These are phyloP conservation scores for Tokudaia tokunoshimensis DNA, from an alignment of 2,797 vertebrate species.

Conservation along the genomic window DNA sequence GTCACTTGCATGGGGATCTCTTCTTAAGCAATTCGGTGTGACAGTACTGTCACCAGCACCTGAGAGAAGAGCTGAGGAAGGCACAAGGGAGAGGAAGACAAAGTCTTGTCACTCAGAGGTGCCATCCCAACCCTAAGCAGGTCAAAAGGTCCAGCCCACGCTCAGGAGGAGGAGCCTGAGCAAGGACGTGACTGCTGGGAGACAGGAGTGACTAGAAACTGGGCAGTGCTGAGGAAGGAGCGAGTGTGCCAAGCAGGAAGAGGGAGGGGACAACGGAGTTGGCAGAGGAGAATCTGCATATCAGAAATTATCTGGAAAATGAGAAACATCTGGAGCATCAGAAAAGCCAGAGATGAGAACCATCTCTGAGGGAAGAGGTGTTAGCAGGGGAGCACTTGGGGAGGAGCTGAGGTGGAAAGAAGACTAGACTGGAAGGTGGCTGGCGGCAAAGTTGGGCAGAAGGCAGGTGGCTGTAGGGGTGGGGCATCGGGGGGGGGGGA, in stretches of 20 bases:
- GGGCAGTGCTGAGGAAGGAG: background rate
- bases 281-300: background rate
- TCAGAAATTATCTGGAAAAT: slow-evolving; percentile 30
- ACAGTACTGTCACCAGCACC: background rate
- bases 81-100: background rate
- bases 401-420: background rate
- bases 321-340: background rate
- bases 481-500: background rate
- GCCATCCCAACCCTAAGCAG: background rate
- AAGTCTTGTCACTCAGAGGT: background rate
- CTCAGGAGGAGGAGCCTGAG: background rate
- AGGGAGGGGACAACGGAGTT: background rate
- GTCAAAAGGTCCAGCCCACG: background rate
- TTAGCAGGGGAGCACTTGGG: background rate
- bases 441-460: background rate
- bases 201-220: background rate
- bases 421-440: background rate
- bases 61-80: background rate
- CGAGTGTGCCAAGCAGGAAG: background rate
- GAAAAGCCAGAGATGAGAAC: background rate
- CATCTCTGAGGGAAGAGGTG: background rate
- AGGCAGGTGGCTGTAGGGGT: background rate
- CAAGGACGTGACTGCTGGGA: background rate
- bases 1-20: background rate
- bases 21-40: background rate